Evolutionary conservation across 35 echinoderm and acorn worm species (phyloP).

Genomic region (Anneissia japonica): DNA sequence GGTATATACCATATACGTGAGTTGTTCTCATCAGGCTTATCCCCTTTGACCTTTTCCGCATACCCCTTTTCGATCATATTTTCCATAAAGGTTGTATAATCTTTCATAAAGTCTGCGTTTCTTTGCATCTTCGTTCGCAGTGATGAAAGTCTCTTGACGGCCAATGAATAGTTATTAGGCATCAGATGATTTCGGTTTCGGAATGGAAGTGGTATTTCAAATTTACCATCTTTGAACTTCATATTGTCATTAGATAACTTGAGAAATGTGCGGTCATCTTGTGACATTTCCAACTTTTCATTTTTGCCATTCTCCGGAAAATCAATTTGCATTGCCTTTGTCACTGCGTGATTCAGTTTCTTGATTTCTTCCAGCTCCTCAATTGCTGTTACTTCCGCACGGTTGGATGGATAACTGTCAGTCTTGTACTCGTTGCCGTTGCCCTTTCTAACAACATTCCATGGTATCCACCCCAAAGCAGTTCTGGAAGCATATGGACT

Average conservation of each 20-base stretch:
- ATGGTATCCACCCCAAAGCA: constrained; percentile 9
- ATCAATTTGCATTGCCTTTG: neutral
- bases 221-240: neutral
- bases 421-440: no score
- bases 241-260: neutral
- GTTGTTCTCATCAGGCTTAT: neutral
- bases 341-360: neutral
- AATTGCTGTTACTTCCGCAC: no score
- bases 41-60: neutral
- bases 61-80: neutral
- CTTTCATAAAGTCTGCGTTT: neutral
- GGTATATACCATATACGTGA: neutral
- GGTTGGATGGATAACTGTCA: no score
- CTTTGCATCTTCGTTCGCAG: neutral
- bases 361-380: no score
- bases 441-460: constrained; percentile 12
- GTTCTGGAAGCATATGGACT: constrained; percentile 16
- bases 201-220: neutral
- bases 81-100: neutral
- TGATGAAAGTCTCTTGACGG: neutral
- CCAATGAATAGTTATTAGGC: neutral
- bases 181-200: neutral
- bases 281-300: neutral
- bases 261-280: neutral
- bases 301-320: neutral